These are phyloP conservation scores for Eulemur albifrons DNA, from an alignment of 2,797 vertebrate species.

Conservation along the genomic window DNA sequence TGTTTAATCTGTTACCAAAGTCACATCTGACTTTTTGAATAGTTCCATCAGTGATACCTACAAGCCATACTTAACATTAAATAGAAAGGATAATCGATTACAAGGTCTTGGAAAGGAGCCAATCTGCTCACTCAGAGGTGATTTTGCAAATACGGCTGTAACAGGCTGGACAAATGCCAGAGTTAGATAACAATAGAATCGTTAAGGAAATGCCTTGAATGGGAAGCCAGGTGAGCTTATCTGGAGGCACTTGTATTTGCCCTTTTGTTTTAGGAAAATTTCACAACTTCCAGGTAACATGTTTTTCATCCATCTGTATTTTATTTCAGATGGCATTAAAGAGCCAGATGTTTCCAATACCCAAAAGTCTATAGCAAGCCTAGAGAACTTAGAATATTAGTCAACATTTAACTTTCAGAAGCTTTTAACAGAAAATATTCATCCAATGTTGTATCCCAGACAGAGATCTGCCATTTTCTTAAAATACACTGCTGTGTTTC, in stretches of 20 bases:
- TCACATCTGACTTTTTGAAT: conserved; percentile 39
- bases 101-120: not conserved
- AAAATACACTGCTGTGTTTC: not conserved
- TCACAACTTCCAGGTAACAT: not conserved
- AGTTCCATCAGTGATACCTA: not conserved
- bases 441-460: not conserved
- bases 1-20: conserved; percentile 41
- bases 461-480: not conserved
- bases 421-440: not conserved
- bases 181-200: not conserved
- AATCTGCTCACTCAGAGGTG: not conserved
- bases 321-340: not conserved
- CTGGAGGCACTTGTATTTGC: not conserved
- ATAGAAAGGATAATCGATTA: conserved; percentile 10
- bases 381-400: not conserved
- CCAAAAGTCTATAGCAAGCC: not conserved
- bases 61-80: conserved; percentile 37
- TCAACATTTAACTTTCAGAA: not conserved
- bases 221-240: not conserved
- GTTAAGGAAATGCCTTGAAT: not conserved
- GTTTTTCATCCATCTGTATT: not conserved
- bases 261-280: not conserved
- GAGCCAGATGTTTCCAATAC: not conserved
- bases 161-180: not conserved
- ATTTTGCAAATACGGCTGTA: not conserved